Evolutionary conservation across 1,140 invertebrate genomes (phyloP), one percentile per base, ranked within the genome.

Genomic region (Musca domestica): DNA sequence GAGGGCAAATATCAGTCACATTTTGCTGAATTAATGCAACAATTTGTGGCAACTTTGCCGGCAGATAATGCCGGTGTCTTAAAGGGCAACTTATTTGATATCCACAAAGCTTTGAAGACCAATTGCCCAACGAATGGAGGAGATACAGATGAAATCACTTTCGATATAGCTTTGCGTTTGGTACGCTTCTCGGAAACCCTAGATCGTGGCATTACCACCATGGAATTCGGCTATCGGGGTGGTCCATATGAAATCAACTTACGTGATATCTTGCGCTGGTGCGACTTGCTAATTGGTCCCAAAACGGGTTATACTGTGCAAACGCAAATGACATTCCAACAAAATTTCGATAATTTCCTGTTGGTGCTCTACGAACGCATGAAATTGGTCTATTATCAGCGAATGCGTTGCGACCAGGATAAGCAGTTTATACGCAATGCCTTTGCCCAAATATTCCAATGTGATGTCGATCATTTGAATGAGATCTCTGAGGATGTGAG

Each of bases 201-300:
- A 12, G 83, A 87, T 10, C 86, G 90, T 72, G 88, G 89, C 63
- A 86, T 90, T 46, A 80, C 87, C 27, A 73, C 84, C 41, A 84
- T 87, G 71, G 75, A 81, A 25, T 95, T 91, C 87, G 93, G 90
- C 1, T 85, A 88, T 69, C 85, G 83, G 77, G 95, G 95, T 6
- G 88, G 90, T 1, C 96, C 96, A 0, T 99, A 94, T 91, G 98
- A 99, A 82, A 95, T 98, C 82, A 99, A 99, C 85, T 83, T 99
- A 34, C 86, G 98, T 74, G 98, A 99, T 81, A 85, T 99, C 66
- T 90, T 92, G 47, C 88, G 97, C 72, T 99, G 96, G 95, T 95
- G 93, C 80, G 89, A 97, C 76, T 71, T 82, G 2, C 61, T 82
- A 0, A 71, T 75, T 27, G 74, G 77, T 68, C 64, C 71, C 0